Conservation (phyloP, 2,113 vertebrate genomes). For the Hemicordylus capensis region DNA sequence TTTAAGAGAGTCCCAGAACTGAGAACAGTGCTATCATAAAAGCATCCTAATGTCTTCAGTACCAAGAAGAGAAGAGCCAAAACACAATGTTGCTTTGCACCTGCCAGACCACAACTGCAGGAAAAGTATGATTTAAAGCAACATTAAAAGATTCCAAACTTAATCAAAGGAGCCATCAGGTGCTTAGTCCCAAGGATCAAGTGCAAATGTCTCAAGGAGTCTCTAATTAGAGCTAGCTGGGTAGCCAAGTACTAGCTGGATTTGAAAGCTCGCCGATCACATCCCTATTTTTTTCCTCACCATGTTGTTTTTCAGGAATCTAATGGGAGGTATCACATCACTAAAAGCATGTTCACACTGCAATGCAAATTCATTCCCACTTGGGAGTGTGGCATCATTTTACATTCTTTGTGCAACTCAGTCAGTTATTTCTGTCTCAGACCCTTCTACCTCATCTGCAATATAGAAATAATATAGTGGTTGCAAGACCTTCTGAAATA, state of each 20-base stretch:
- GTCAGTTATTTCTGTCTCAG: neutral
- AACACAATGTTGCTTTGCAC: neutral
- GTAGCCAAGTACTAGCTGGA: conserved; percentile 14
- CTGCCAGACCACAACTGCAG: conserved; percentile 2
- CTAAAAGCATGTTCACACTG: neutral
- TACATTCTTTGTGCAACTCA: neutral
- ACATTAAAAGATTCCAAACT: conserved; percentile 16
- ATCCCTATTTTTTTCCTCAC: neutral
- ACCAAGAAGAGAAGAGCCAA: neutral
- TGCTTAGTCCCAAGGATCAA: conserved; percentile 19
- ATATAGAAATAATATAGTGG: neutral
- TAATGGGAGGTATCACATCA: neutral
- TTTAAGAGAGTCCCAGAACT: neutral
- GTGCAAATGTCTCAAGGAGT: conserved; percentile 19
- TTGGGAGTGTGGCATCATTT: neutral
- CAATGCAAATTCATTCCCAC: neutral
- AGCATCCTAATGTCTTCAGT: neutral
- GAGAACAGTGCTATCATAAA: neutral
- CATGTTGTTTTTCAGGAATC: conserved; percentile 6
- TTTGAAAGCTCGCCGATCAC: conserved; percentile 6
- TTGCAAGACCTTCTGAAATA: neutral
- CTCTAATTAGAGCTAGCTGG: conserved; percentile 14
- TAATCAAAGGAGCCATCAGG: conserved; percentile 2
- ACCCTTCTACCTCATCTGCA: too few species aligned
- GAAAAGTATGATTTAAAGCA: conserved; percentile 21